Base-by-base conservation (phyloP, 2,113 vertebrate genomes). In the Caranx melampygus region DNA sequence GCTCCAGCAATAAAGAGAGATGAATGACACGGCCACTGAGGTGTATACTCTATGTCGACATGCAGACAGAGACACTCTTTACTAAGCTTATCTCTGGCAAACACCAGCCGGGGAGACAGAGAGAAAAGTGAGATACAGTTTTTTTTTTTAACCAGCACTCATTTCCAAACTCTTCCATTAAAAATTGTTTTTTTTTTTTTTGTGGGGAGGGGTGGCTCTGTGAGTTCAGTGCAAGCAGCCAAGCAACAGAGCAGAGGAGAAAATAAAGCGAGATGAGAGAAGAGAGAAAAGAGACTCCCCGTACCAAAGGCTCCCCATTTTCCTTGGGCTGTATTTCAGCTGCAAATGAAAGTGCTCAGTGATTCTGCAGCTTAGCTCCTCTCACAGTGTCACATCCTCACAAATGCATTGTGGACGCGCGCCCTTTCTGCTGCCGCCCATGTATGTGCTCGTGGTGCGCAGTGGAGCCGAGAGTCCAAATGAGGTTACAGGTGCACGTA, bases 41-140 rank as follows among this genome's bases (percentile, higher is more conserved):
- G 82, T 82, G 70, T 80, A n/a, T 31, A 51, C 65, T 57, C 69
- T 45, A 60, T 60, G 76, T 72, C 58, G 42, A 59, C 75, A 78
- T 63, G 75, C 75, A 85, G 86, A 86, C 78, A 42, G 70, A 75
- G 59, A 64, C 72, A 58, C 75, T 77, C 82, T 88, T 88, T 72
- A 82, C 78, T 16, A 8, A 62, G 79, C 73, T 90, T 90, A 92
- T 93, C 87, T 87, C 80, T 18, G 7, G 54, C 82, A 85, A 84
- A 84, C 88, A 89, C 80, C 84, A 61, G 83, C 73, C 33, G 12
- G 6, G 69, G 58, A 87, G 77, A 85, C 64, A 61, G 37, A 44
- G 70, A 76, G 58, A 67, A 61, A 66, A 51, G 20, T 80, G 20
- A 80, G 75, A 87, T 20, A 78, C 26, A 45, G n/a, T 40, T 26